Percentiles rank a stretch among this genome's conserved stretches.
phyloP scores from a whole-genome alignment of 2,888 invertebrate genomes.

The Tipula helvola region DNA sequence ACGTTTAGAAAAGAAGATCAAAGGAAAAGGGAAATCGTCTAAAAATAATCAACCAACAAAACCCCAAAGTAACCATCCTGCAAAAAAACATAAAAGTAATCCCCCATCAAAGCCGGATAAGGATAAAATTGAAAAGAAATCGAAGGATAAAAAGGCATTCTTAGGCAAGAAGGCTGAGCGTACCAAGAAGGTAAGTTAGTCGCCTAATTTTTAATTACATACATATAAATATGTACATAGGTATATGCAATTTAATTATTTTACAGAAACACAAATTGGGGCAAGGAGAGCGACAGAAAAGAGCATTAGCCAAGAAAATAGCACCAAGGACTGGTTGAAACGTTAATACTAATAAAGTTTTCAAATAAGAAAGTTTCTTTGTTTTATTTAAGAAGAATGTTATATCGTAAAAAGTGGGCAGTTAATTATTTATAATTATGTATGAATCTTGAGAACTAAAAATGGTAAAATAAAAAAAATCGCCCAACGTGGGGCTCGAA shows the following conservation, averaged over 20 bases:
- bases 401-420: no score
- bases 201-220: not conserved
- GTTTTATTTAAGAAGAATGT: no score
- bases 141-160: not conserved
- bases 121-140: not conserved
- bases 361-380: no score
- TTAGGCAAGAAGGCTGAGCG: not conserved
- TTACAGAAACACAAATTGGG: constrained; percentile 5
- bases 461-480: not conserved
- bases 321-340: not conserved
- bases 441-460: no score
- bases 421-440: no score
- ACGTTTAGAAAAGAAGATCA: not conserved
- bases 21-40: not conserved
- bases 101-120: not conserved
- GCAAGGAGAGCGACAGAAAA: not conserved
- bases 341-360: no score
- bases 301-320: not conserved
- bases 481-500: constrained; percentile 29
- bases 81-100: not conserved
- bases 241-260: not conserved
- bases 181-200: not conserved
- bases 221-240: not conserved
- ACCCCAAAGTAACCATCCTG: not conserved
- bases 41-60: not conserved